Evolutionary conservation across 2,797 vertebrate genomes (phyloP).

Genomic region (Leptodactylus fallax): DNA sequence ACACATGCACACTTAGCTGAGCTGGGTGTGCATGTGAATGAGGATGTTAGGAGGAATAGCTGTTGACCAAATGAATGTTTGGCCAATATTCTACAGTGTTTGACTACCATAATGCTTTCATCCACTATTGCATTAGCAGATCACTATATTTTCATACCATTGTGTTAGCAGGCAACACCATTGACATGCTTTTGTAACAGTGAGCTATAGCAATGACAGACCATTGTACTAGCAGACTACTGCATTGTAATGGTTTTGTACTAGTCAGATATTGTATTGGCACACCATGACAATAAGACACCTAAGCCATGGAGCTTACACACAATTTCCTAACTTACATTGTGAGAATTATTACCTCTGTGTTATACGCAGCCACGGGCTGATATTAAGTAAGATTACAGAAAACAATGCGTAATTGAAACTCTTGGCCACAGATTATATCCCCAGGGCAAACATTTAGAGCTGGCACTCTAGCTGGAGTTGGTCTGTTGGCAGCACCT

Average conservation of each 20-base stretch:
- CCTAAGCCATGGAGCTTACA: neutral
- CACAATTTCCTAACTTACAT: neutral
- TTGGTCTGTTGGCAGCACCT: neutral
- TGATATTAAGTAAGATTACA: slow-evolving; percentile 11
- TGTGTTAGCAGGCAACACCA: neutral
- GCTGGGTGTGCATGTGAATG: no score
- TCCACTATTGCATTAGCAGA: no score
- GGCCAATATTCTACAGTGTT: no score
- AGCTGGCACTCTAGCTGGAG: neutral
- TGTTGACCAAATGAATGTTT: no score
- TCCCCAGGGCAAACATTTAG: slow-evolving; percentile 8
- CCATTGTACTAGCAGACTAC: neutral
- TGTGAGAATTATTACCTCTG: neutral
- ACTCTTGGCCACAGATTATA: slow-evolving; percentile 19
- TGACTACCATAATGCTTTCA: no score
- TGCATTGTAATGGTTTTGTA: neutral
- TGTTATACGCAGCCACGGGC: neutral
- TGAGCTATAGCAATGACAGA: neutral
- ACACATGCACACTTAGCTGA: no score
- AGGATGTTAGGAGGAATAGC: no score
- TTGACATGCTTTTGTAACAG: no score
- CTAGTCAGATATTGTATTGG: neutral
- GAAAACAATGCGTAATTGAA: neutral
- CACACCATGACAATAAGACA: neutral
- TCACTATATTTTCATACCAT: neutral